Percentiles rank a stretch among this genome's conserved stretches.
Evolutionary conservation across 2,888 invertebrate genomes (phyloP).

Genomic region (Cephalotes varians): DNA sequence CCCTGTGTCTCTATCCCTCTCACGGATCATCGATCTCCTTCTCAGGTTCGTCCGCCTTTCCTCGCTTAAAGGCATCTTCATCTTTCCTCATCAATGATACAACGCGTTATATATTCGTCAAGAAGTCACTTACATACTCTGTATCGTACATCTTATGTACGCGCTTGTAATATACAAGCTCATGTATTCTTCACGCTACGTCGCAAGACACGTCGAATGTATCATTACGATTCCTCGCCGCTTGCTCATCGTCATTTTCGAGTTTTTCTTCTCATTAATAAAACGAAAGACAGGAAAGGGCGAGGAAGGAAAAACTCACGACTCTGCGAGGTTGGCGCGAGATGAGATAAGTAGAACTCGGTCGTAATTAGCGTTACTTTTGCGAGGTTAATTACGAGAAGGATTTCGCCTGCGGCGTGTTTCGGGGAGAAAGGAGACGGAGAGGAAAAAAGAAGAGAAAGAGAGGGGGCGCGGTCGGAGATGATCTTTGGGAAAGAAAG

Average conservation of each 20-base stretch:
- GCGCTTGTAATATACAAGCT: not conserved
- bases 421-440: not conserved
- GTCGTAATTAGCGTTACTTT: slow-evolving; percentile 54
- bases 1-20: slow-evolving; percentile 16
- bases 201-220: slow-evolving; percentile 4
- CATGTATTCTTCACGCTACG: not conserved
- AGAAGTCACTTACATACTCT: not conserved
- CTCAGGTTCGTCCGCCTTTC: slow-evolving; percentile 17
- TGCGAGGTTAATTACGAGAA: slow-evolving; percentile 53
- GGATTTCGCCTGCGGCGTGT: slow-evolving; percentile 48
- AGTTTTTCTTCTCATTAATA: slow-evolving; percentile 24
- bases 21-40: slow-evolving; percentile 43
- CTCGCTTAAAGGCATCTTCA: slow-evolving; percentile 2
- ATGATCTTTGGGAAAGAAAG: slow-evolving; percentile 63
- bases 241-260: not conserved
- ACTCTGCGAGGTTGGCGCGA: slow-evolving; percentile 37
- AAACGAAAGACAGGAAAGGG: slow-evolving; percentile 5
- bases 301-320: slow-evolving; percentile 3
- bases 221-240: not conserved
- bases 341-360: slow-evolving; percentile 49
- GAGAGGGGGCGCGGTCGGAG: slow-evolving; percentile 34
- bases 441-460: not conserved
- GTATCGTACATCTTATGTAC: not conserved
- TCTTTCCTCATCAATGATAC: slow-evolving; percentile 7
- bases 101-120: slow-evolving; percentile 1